Evolutionary conservation across 2,113 vertebrate genomes (phyloP), one percentile per base, ranked within the genome.

Genomic region (Ptyas mucosa): DNA sequence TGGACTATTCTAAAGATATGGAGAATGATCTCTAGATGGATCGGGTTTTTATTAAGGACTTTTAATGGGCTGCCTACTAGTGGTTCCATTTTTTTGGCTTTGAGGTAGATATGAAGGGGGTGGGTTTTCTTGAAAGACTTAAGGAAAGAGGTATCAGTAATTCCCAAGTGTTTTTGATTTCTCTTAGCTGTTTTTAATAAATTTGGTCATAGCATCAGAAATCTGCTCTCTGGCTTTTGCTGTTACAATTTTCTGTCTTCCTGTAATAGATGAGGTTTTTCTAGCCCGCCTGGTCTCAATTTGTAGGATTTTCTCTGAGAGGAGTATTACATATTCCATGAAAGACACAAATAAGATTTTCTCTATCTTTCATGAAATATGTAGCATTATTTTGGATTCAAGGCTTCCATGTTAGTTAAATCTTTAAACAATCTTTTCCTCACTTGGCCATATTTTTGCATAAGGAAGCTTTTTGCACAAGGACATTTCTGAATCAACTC

Each of bases 141-240:
- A 54, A 49, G 29, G 39, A 46, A 6, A 46, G 24, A 26, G 75
- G 26, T 2, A 3, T 0, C 85, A 46, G 5, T 39, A 39, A 11
- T 55, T 29, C 8, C 8, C 3, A 55, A n/a, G 24, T 20, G 15
- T 11, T 20, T 51, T 20, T n/a, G 29, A 5, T 58, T 89, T 89
- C 23, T 93, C 69, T 93, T 86, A 89, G 61, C 91, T 26, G 46
- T 34, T 58, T 34, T 85, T 58, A 94, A 92, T 94, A 92, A 92
- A 93, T 69, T 46, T 49, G 55, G 21, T 61, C 23, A 21, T 24
- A 8, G 51, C 12, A 29, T 87, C 55, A 54, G 75, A 87, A 54
- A 54, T 24, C 5, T 15, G 8, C 2, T 6, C 5, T 23, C n/a
- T 24, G 61, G 0, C 18, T 52, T 53, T 10, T n/a, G 55, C 53